phyloP scores from a whole-genome alignment of 2,797 vertebrate genomes.

The Gastrophryne carolinensis region DNA sequence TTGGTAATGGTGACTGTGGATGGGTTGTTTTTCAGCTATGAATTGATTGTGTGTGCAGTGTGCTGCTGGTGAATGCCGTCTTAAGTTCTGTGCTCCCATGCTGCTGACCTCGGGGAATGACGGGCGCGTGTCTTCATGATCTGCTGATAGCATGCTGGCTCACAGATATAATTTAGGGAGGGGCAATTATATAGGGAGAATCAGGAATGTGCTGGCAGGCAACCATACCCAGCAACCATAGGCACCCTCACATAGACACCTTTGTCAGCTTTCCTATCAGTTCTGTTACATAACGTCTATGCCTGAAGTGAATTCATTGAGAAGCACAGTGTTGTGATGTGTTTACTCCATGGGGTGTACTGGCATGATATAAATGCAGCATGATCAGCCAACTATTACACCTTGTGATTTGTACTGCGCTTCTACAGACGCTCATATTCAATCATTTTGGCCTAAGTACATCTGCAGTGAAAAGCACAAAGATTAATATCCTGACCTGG shows the following conservation, averaged over 20 bases:
- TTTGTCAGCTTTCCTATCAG: slow-evolving; percentile 36
- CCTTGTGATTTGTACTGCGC: neutral
- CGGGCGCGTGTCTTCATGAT: neutral
- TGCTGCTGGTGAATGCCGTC: too few relatives aligned
- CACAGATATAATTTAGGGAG: neutral
- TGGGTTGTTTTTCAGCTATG: too few relatives aligned
- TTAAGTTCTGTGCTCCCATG: neutral
- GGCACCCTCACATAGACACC: neutral
- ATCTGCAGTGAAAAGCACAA: neutral
- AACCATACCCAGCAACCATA: neutral
- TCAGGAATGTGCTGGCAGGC: slow-evolving; percentile 20
- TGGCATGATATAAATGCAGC: neutral
- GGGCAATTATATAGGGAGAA: neutral
- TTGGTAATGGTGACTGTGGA: too few relatives aligned
- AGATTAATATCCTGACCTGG: neutral
- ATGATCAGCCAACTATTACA: neutral
- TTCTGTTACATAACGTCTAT: neutral
- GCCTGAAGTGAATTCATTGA: neutral
- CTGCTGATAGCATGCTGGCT: neutral
- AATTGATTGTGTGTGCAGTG: too few relatives aligned
- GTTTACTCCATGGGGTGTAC: neutral
- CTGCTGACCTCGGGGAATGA: neutral
- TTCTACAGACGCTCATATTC: neutral
- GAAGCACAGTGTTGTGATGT: neutral
- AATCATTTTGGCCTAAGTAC: neutral